Evolutionary conservation across 2,113 vertebrate genomes (phyloP).

Genomic region (Coracopsis vasa): DNA sequence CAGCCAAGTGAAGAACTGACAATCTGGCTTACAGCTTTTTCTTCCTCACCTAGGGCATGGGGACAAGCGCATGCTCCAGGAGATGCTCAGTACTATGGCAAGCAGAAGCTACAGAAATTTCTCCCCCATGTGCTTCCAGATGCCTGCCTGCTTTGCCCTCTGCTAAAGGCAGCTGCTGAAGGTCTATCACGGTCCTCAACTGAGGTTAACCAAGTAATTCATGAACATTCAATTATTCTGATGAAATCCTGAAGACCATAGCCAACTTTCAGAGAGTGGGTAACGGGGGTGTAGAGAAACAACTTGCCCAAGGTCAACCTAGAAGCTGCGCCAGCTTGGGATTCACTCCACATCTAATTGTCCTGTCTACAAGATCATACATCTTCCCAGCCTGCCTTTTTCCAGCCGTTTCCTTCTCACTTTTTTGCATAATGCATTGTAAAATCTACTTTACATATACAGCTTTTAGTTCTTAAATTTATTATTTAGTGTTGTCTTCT

Average conservation of each 20-base stretch:
- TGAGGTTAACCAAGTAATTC: rapidly evolving
- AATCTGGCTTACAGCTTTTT: neutral
- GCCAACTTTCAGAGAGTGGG: neutral
- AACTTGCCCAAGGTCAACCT: neutral
- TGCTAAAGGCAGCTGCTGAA: neutral
- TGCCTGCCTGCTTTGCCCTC: neutral
- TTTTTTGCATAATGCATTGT: neutral
- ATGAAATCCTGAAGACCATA: neutral
- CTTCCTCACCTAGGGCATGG: rapidly evolving
- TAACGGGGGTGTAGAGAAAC: neutral
- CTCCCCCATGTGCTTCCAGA: neutral
- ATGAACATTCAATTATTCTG: neutral
- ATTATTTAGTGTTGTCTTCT: neutral
- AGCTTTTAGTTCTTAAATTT: neutral
- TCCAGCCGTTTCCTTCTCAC: neutral
- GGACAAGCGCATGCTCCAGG: neutral
- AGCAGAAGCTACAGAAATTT: neutral
- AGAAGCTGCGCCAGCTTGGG: neutral
- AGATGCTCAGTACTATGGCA: neutral
- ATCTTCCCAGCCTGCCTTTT: neutral
- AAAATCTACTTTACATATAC: neutral
- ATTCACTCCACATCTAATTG: neutral
- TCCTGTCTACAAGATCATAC: neutral
- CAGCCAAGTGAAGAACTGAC: neutral
- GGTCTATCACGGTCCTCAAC: neutral